Base-by-base conservation (phyloP, 2,113 vertebrate genomes). In the Aptenodytes forsteri region DNA sequence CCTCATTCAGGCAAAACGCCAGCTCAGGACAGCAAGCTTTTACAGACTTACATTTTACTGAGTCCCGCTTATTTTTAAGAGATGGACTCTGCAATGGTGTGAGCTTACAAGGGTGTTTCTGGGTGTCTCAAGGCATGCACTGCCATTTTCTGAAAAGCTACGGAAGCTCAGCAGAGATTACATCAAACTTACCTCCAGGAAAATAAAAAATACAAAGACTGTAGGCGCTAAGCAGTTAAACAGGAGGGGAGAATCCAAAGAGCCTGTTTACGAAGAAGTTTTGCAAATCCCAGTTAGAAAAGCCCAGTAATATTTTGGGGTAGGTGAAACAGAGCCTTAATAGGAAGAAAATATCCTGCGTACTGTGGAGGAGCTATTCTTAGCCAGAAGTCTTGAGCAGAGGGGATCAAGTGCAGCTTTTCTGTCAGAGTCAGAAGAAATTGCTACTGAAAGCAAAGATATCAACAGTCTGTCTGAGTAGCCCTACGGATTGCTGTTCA, bases 391-490 rank as follows among this genome's bases (percentile, higher is more conserved):
- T 23, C 58, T 89, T 69, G 66, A 95, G 65, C 77, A 85, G 70
- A 85, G 26, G 7, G 40, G 62, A 94, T 89, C 66, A 73, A 87
- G 49, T 11, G 17, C 12, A 64, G 30, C 4, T 0, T 77, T 94
- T 82, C n/a, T 72, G 89, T 87, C 62, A 38, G 58, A 66, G 36
- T 46, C 38, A 61, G 52, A 84, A 92, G 64, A 84, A 71, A 91
- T 58, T 85, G 22, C 61, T 94, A 55, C 87, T 87, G 95, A 94
- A 96, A 90, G 46, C 77, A 91, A 81, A 93, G 58, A 11, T 71
- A 70, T 59, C 76, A 81, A n/a, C 92, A 69, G 40, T 40, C 42
- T 88, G 38, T 46, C 61, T 47, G 79, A 92, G 46, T 42, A 62
- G 46, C 44, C 69, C 65, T 46, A 46, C 0, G 3, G 54, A 84